Percentiles rank a stretch among this genome's conserved stretches.
These are phyloP conservation scores for Drosophila varians DNA, from an alignment of 1,140 invertebrate species.

Conservation along the genomic window DNA sequence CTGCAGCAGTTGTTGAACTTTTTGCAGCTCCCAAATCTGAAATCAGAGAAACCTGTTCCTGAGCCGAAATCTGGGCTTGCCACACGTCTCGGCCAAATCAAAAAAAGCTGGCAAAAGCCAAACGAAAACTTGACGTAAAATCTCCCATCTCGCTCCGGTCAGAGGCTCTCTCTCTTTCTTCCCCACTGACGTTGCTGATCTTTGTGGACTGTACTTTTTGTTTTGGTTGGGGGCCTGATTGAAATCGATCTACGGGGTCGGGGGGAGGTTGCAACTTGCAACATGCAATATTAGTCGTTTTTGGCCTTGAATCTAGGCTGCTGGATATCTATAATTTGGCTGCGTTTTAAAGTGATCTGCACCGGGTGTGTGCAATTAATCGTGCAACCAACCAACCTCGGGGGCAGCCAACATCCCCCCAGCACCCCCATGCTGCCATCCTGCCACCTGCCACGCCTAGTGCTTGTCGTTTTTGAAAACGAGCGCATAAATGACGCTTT, in stretches of 20 bases:
- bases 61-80: constrained; percentile 53
- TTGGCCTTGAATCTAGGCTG: constrained; percentile 42
- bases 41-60: constrained; percentile 67
- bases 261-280: neutral
- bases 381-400: constrained; percentile 15
- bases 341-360: constrained; percentile 45
- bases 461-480: constrained; percentile 71
- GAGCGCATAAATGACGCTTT: constrained; percentile 79
- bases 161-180: constrained; percentile 2
- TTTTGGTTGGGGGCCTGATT: constrained; percentile 63
- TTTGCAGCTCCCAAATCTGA: constrained; percentile 75
- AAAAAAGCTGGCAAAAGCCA: constrained; percentile 64
- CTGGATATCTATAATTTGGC: constrained; percentile 54
- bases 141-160: constrained; percentile 4
- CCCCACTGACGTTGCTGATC: constrained; percentile 37
- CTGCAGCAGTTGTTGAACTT: constrained; percentile 75
- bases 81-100: constrained; percentile 77
- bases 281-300: constrained; percentile 26
- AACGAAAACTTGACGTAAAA: constrained; percentile 51
- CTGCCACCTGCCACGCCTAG: constrained; percentile 59
- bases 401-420: constrained; percentile 13
- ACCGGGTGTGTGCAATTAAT: constrained; percentile 67
- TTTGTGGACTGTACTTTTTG: constrained; percentile 70
- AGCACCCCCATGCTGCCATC: neutral
- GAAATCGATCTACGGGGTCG: constrained; percentile 59